Evolutionary conservation across 1,140 invertebrate genomes (phyloP), one percentile per base, ranked within the genome.

Genomic region (Drosophila elegans): DNA sequence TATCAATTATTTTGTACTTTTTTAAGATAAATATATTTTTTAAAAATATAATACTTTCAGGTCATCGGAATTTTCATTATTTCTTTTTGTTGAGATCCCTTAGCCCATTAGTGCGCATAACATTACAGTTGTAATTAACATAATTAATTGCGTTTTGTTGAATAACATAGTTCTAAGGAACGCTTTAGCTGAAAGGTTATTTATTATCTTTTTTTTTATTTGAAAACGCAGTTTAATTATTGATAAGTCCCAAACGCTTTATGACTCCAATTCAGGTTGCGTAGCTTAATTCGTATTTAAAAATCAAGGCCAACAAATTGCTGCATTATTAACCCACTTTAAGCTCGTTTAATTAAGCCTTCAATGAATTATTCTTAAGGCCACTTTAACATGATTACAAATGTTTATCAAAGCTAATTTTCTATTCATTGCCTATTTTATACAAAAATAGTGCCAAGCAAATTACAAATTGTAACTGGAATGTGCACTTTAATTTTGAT

Each of bases 81-180:
- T 6, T 5, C 29, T 32, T 7, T 32, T 32, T 5, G 29, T 7
- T 64, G 27, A 45, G 41, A 32, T 13, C 44, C 48, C 44, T 63
- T 48, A 16, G 21, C 10, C 27, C 49, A 63, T 64, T 39, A 29
- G 38, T 36, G 32, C 13, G 25, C n/a, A 42, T 49, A 13, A 10
- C 45, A 49, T 27, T 41, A 25, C 46, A 68, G 3, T 42, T 29
- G 34, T 6, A 64, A 52, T 63, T 34, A 60, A 13, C 10, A 27
- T 29, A 64, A 61, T 64, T 64, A 64, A 61, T 60, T 16, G 27
- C 25, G 11, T 57, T 64, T 45, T 16, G 44, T 45, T 61, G 13
- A 12, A 27, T 13, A 2, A 11, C 1, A n/a, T 29, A 45, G 21
- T 63, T 2, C 10, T 36, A 6, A 36, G 5, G 3, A 36, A 16